phyloP scores from a whole-genome alignment of 2,797 vertebrate species.

The Sylvia borin region DNA sequence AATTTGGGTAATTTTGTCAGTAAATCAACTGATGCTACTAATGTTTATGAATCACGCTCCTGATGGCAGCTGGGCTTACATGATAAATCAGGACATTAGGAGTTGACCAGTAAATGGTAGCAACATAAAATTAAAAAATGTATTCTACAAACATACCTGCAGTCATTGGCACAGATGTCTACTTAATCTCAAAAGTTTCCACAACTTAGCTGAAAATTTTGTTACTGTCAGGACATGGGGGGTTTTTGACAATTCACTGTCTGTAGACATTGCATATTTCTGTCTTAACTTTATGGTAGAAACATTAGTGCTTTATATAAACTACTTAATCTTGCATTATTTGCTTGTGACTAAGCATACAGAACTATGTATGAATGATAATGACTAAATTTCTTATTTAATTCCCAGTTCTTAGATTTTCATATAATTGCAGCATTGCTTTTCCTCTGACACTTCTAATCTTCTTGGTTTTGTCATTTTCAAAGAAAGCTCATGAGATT shows the following conservation, averaged over 20 bases:
- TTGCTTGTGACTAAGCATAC: not conserved
- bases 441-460: not conserved
- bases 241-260: not conserved
- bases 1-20: constrained; percentile 47
- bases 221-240: not conserved
- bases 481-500: constrained; percentile 26
- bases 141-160: not conserved
- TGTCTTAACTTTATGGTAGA: not conserved
- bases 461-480: constrained; percentile 11
- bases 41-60: not conserved
- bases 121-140: not conserved
- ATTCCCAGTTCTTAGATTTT: not conserved
- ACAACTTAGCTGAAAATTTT: not conserved
- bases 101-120: not conserved
- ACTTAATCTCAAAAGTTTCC: not conserved
- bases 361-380: not conserved
- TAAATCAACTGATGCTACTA: not conserved
- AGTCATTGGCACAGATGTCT: not conserved
- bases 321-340: not conserved
- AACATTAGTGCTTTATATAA: not conserved
- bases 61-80: not conserved
- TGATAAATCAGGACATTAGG: not conserved
- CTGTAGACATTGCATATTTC: not conserved
- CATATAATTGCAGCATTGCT: not conserved
- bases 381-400: not conserved